phyloP scores from a whole-genome alignment of 2,797 vertebrate genomes.

The Cuculus canorus region DNA sequence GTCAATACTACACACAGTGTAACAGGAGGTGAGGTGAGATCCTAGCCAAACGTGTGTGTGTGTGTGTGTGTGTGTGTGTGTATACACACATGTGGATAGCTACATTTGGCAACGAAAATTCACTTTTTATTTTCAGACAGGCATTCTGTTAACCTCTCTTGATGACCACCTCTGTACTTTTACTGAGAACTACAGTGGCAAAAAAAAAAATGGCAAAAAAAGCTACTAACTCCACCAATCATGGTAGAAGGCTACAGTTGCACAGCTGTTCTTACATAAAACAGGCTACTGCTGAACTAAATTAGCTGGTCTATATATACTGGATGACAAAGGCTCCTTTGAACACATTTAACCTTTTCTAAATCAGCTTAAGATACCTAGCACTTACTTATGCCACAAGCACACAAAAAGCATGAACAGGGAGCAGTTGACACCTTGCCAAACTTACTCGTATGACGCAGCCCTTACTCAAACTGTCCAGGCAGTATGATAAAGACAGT shows the following conservation, averaged over 20 bases:
- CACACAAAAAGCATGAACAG: background rate
- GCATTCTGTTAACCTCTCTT: background rate
- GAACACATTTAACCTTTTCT: background rate
- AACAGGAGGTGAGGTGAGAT: background rate
- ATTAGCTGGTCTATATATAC: background rate
- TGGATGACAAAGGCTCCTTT: background rate
- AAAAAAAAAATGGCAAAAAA: background rate
- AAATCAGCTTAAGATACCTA: background rate
- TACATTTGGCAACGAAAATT: background rate
- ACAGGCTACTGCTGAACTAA: background rate
- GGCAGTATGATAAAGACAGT: background rate
- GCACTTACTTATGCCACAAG: background rate
- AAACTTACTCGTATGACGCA: background rate
- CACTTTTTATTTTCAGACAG: conserved; percentile 12
- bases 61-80: background rate
- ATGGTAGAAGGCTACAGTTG: background rate
- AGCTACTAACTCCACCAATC: background rate
- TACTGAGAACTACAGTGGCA: background rate
- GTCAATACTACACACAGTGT: background rate
- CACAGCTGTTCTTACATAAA: background rate
- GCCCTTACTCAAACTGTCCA: background rate
- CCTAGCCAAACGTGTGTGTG: background rate
- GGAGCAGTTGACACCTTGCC: background rate
- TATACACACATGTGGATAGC: background rate
- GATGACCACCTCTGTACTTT: background rate